Base-by-base conservation (phyloP, 2,888 invertebrate genomes). In the Tenthredo notha region DNA sequence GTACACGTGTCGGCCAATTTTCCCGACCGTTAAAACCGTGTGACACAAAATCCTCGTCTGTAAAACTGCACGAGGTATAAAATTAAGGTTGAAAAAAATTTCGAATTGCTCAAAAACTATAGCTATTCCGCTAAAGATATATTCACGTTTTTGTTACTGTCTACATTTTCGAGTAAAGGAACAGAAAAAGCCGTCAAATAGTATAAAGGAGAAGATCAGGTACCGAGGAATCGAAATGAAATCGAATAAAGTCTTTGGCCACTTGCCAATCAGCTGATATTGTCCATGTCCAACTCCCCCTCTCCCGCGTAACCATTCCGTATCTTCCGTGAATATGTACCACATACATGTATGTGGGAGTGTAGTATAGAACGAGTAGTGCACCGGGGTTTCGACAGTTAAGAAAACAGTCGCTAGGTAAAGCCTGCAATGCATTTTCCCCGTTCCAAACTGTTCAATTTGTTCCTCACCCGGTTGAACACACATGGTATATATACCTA, bases 361-460 rank as follows among this genome's bases (percentile, higher is more conserved):
- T 43, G 43, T n/a, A 21, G 67, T 29, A 33, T 15, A 15, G 29
- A 33, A 33, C 15, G 18, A 33, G 33, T 33, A 67, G 29, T 61
- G 25, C 33, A 18, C 25, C 47, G 33, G 65, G 47, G 47, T 65
- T 21, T 70, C 7, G 40, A 70, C 67, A 61, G 83, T 70, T 83
- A 83, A 47, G 67, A 61, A 83, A 83, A 83, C 67, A 83, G 43
- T 83, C 83, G 65, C 12, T 50, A 58, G 33, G 54, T 50, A 54
- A 40, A 65, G 33, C 65, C 61, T 18, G 58, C 80, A 70, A 18
- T 85, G 75, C 85, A 86, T 87, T 87, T 84, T 54, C 70, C 82
- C 82, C 86, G 86, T 88, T 87, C 85, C 80, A 77, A 86, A 85
- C 86, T 87, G 88, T 88, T 87, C 84, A 78, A 85, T 77, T 84